Base-by-base conservation (phyloP, 1,140 invertebrate species). In the Kradibia gibbosae region DNA sequence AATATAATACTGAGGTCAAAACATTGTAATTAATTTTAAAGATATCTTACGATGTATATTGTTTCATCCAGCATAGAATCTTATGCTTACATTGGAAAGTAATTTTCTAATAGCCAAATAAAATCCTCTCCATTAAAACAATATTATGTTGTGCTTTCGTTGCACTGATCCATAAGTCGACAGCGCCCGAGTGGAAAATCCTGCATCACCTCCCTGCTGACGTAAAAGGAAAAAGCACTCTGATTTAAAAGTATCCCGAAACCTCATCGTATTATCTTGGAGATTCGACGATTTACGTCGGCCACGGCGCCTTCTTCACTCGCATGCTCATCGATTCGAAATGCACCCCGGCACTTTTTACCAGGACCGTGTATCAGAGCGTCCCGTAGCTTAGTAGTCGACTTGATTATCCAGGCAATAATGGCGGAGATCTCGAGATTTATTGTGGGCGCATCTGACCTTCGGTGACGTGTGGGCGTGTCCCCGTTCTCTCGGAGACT, bases 381-480 rank as follows among this genome's bases (percentile, higher is more conserved):
- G 53, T 78, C 65, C 72, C 67, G 50, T 39, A 36, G 36, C 34
- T 42, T 25, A 36, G 42, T 71, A 50, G 48, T 60, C 48, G 55
- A 78, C 62, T 82, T 71, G 74, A 82, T 82, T 82, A 78, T 82
- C 80, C 42, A 67, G 67, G 22, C 80, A 81, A 81, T 81, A 70
- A 81, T 76, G 39, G 62, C 50, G 74, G 25, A 48, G 34, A 28
- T 11, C 20, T 15, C 39, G n/a, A 82, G 80, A 82, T 82, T 82
- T 82, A 82, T 82, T 34, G 71, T 34, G 39, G 8, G 28, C 79
- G 57, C 60, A 53, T 75, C 39, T 50, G 5, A 25, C 62, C 62
- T 67, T 10, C 34, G 20, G 39, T 36, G 34, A 67, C 36, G 31
- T n/a, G 45, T 80, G 73, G 79, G 72, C 57, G 72, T 75, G 42